Evolutionary conservation across 2,797 vertebrate species (phyloP), one percentile per base, ranked within the genome.

Genomic region (Pseudochirops corinnae): DNA sequence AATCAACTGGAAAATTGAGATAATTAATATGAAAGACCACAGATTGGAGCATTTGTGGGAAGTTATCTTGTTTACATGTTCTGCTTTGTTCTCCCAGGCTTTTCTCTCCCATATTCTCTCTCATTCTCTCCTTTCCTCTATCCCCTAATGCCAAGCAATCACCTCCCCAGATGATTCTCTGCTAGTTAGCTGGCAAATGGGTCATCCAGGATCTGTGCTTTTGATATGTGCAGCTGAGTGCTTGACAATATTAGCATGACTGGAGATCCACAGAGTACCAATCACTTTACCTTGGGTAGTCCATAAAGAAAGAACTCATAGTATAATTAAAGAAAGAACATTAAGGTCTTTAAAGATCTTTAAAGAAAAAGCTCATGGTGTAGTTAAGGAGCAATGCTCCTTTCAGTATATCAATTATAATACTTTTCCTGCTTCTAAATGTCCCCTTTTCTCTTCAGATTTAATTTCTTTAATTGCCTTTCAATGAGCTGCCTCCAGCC

Each of bases 171-270:
- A 92, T 96, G 91, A 10, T 3, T 87, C 39, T 82, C 96, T 98
- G 96, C 96, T 97, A 96, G 96, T 97, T 92, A 96, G 97, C 97
- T 97, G 97, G 97, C 96, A 98, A 97, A 98, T 39, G 97, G 97
- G 97, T 98, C 98, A 98, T 98, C 97, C 97, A 96, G 98, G 97
- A 97, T 96, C 97, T 96, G 96, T 97, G 98, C 97, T 97, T 97
- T 98, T 98, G 98, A 98, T 98, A 97, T 97, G 97, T 97, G 96
- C 98, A 98, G 97, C 97, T 98, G 98, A 96, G 96, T 0, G 56
- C 97, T 97, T 98, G 97, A 98, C 97, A 97, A 56, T 91, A 95
- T 97, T 95, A 97, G 97, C 98, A 97, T 97, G 97, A 98, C 97
- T 97, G 95, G 96, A 97, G 92, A 93, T 94, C 96, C 93, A 97